These are phyloP conservation scores for Cochlearius cochlearius DNA, from an alignment of 2,113 vertebrate species.

Conservation along the genomic window DNA sequence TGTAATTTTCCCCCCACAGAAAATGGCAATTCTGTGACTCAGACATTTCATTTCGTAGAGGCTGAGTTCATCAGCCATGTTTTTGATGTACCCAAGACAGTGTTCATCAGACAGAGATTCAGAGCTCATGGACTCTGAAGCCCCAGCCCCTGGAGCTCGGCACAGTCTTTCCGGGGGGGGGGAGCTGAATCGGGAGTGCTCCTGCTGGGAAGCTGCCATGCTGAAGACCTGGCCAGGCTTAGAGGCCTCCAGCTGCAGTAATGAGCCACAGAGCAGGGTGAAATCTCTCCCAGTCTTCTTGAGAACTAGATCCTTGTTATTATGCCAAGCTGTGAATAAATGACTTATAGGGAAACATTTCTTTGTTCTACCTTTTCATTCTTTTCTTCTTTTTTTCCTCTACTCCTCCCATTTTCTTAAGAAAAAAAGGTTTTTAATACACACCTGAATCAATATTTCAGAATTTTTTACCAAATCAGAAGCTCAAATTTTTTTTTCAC, in stretches of 20 bases:
- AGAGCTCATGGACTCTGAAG: background rate
- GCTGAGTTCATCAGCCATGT: background rate
- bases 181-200: background rate
- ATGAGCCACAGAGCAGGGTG: background rate
- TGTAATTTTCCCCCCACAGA: background rate
- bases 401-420: background rate
- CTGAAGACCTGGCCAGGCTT: background rate
- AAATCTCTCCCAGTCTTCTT: background rate
- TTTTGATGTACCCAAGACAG: background rate
- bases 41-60: background rate
- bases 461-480: background rate
- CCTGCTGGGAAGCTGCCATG: background rate
- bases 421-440: background rate
- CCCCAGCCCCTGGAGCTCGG: background rate
- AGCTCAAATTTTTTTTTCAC: background rate
- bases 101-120: background rate
- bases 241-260: background rate
- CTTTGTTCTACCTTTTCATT: background rate
- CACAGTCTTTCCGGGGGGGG: fast-evolving
- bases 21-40: background rate
- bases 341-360: background rate
- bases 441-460: background rate
- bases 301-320: background rate
- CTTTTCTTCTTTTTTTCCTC: background rate
- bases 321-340: background rate